Conservation (phyloP, 92 coral and sea anemone genomes). For the Meandrina meandrites region DNA sequence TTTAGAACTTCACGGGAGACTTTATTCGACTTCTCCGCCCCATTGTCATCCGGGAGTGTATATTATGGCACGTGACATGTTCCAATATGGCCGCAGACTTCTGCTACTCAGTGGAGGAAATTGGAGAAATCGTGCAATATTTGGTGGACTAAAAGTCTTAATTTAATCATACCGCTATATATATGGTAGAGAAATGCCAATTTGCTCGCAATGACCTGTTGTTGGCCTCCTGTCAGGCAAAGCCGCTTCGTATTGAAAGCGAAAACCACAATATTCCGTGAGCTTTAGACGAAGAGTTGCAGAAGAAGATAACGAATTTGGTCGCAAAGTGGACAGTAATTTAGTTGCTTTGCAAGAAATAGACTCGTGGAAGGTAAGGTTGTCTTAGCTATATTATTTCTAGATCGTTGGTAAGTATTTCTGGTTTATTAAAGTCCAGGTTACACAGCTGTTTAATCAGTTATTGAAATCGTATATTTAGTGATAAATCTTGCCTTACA, state of each 20-base stretch:
- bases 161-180: neutral
- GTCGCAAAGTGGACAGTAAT: conserved; percentile 19
- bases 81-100: conserved; percentile 75
- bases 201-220: conserved; percentile 14
- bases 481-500: neutral
- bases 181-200: neutral
- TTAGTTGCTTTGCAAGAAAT: conserved; percentile 10
- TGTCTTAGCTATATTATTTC: neutral
- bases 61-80: conserved; percentile 67
- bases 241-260: conserved; percentile 14
- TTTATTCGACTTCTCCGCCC: neutral
- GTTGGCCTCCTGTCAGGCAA: conserved; percentile 9
- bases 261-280: neutral
- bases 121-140: conserved; percentile 21
- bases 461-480: neutral
- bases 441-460: conserved; percentile 5
- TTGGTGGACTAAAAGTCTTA: conserved; percentile 20
- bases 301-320: conserved; percentile 8
- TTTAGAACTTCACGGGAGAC: neutral
- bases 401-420: neutral
- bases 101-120: conserved; percentile 36
- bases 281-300: neutral
- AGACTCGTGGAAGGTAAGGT: conserved; percentile 9
- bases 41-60: conserved; percentile 52
- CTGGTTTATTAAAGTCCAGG: neutral